Percentiles rank a stretch among this genome's conserved stretches.
Conservation (phyloP, 2,888 invertebrate genomes). For the Microctonus hyperodae region DNA sequence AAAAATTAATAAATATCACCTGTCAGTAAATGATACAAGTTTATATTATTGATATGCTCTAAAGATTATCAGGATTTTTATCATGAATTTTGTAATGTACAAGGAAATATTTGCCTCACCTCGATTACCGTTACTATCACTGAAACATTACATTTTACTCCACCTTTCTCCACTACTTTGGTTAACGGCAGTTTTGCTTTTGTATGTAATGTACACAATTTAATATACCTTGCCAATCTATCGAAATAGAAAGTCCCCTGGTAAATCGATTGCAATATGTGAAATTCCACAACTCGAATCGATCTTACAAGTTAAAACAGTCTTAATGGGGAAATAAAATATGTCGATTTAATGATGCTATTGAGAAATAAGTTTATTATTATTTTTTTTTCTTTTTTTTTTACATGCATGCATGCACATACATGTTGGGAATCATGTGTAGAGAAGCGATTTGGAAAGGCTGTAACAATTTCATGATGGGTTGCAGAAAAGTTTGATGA, state of each 20-base stretch:
- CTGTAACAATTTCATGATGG: slow-evolving; percentile 19
- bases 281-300: slow-evolving; percentile 7
- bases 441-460: slow-evolving; percentile 26
- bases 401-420: not conserved
- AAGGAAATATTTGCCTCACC: slow-evolving; percentile 2
- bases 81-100: not conserved
- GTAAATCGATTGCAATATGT: slow-evolving; percentile 16
- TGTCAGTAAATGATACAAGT: slow-evolving; percentile 21
- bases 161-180: slow-evolving; percentile 20
- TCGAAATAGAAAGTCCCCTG: slow-evolving; percentile 15
- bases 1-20: slow-evolving; percentile 22
- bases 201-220: not conserved
- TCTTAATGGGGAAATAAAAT: not conserved
- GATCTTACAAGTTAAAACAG: slow-evolving; percentile 10
- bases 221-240: not conserved
- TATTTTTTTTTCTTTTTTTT: not conserved
- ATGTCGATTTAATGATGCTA: not conserved
- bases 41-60: too few species aligned
- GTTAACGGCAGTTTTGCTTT: slow-evolving; percentile 8
- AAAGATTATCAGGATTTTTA: not conserved
- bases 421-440: not conserved
- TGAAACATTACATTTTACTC: slow-evolving; percentile 2
- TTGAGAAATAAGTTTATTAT: slow-evolving; percentile 8
- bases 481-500: slow-evolving; percentile 35
- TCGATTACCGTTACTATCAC: slow-evolving; percentile 12